Evolutionary conservation across 2,797 vertebrate species (phyloP), one percentile per base, ranked within the genome.

Genomic region (Loriculus beryllinus): DNA sequence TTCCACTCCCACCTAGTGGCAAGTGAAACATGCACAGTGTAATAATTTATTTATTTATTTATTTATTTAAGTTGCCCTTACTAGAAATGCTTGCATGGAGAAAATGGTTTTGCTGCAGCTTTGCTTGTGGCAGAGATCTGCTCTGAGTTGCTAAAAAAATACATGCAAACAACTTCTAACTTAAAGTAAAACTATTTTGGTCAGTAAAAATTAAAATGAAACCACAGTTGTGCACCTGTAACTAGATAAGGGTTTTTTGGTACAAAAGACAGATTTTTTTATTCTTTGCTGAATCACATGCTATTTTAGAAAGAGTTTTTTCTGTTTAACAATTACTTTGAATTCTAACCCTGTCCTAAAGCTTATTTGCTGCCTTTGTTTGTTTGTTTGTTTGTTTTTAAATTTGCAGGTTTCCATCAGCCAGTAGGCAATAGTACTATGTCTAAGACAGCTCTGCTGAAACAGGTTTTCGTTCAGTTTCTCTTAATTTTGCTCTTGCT

Each of bases 1-100:
- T 92, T 95, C 80, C 94, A 96, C 95, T 93, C 93, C 96, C 96
- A 96, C 67, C 96, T 96, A 96, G 95, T 96, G 96, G 96, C 82
- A 94, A 95, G 75, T 78, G 62, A 68, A 89, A 62, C 20, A 54
- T 59, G 13, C 62, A 75, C 0, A 21, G 5, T 48, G 12, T 43
- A 43, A 9, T 39, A 13, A 18, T 8, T 23, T 43, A 23, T 45
- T 19, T 28, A 28, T 19, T 31, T 35, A 62, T 28, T 12, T 26
- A 26, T 17, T 26, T 35, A 21, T 48, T 48, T 48, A 28, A 37
- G 15, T 70, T 76, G 21, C 29, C 4, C 12, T 82, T 86, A 28
- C 70, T 60, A 63, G 59, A 72, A 88, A 90, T 69, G 35, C 67
- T 39, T 62, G 33, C 13, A 5, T 28, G 25, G 54, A 86, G 40